A percentile compares a stretch with the other conserved stretches of the same genome.
Conservation (phyloP, 2,113 vertebrate genomes). For the Egretta garzetta region DNA sequence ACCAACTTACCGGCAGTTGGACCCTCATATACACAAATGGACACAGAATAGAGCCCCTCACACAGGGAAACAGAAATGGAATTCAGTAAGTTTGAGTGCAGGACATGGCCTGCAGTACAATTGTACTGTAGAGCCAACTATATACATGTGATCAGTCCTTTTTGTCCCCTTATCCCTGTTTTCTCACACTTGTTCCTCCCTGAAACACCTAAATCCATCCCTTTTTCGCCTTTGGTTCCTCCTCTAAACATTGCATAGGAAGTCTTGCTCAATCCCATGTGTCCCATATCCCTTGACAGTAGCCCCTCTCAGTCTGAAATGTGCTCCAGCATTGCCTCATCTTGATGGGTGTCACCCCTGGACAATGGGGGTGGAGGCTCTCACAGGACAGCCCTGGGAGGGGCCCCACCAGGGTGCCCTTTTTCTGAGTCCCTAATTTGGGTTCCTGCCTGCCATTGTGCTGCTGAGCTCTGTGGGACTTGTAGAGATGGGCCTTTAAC, state of each 20-base stretch:
- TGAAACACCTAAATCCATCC: neutral
- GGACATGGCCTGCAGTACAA: neutral
- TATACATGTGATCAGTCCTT: neutral
- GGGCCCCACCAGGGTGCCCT: neutral
- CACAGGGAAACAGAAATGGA: neutral
- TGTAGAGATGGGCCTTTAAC: neutral
- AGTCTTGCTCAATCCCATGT: neutral
- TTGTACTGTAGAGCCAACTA: neutral
- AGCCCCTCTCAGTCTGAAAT: neutral
- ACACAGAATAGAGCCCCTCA: neutral
- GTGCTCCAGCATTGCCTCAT: neutral
- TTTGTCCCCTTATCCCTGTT: neutral
- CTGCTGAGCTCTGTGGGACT: neutral
- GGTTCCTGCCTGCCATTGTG: fast-evolving
- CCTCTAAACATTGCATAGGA: neutral
- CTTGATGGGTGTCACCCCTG: neutral
- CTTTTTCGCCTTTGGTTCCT: neutral
- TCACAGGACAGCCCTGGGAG: neutral
- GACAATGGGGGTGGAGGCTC: neutral
- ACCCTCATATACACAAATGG: neutral
- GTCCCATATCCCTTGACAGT: neutral
- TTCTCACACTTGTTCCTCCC: neutral
- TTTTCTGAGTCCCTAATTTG: neutral
- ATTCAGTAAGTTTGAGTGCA: neutral
- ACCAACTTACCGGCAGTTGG: neutral